phyloP scores from a whole-genome alignment of 1,140 invertebrate genomes.

The Bombus pascuorum region DNA sequence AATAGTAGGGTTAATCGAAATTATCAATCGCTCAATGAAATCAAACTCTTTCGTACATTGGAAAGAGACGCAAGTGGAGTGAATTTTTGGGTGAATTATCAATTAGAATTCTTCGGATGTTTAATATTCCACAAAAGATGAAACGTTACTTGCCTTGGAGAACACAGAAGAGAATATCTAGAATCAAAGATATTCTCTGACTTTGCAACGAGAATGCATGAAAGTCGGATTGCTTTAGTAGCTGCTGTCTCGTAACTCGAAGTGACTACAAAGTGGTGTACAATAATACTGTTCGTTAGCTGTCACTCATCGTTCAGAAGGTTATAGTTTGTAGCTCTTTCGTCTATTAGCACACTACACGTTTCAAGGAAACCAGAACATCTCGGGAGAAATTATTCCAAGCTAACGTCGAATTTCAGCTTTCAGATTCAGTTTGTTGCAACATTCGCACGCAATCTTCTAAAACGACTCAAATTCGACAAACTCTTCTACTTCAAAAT shows the following conservation, averaged over 20 bases:
- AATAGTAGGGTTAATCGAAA: no score
- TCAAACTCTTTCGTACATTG: not conserved
- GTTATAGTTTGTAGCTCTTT: slow-evolving; percentile 11
- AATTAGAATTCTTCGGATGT: not conserved
- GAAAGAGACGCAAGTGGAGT: no score
- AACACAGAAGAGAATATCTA: no score
- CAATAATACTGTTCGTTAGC: slow-evolving; percentile 1
- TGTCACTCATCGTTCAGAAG: slow-evolving; percentile 16
- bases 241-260: slow-evolving; percentile 4
- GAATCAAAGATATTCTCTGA: not conserved
- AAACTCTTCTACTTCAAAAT: not conserved
- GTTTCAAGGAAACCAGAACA: not conserved
- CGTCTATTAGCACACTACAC: not conserved
- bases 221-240: not conserved
- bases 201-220: not conserved
- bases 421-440: not conserved
- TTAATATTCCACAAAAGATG: not conserved
- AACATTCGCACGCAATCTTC: not conserved
- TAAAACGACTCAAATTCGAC: no score
- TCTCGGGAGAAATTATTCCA: not conserved
- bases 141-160: not conserved
- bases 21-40: not conserved
- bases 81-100: not conserved
- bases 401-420: not conserved
- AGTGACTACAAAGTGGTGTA: slow-evolving; percentile 13